Base-by-base conservation (phyloP, 2,113 vertebrate genomes). In the Lagenorhynchus albirostris region DNA sequence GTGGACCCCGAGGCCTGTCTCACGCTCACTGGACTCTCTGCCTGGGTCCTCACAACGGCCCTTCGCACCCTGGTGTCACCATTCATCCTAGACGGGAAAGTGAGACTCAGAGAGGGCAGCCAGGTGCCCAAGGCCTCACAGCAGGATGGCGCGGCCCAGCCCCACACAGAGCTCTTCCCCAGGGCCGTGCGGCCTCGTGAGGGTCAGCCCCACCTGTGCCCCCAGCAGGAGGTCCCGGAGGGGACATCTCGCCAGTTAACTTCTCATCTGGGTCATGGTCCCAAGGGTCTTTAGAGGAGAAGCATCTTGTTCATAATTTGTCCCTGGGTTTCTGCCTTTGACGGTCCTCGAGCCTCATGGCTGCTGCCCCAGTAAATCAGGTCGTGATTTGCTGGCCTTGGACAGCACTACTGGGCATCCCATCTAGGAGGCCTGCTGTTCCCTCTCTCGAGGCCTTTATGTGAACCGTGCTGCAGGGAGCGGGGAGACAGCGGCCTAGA, bases 1-100 rank as follows among this genome's bases (percentile, higher is more conserved):
- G 0, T 6, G 12, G 31, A 44, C 33, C 53, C 31, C 0, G 0
- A 6, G 38, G 14, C 63, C 63, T 3, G 14, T 62, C 74, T 70
- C 31, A 2, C 14, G 11, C 18, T 50, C 0, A 0, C 13, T 38
- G 5, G 5, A 38, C 38, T 47, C 3, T 87, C 14, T 70, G 38
- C 25, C 55, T 25, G 25, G 3, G 33, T 26, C 33, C 5, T 63
- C n/a, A 31, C 2, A 0, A 7, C 1, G 15, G 41, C 65, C 55
- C 41, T 50, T 50, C 1, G 13, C 25, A 3, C 38, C 1, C 6
- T 29, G 55, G 26, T 4, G 2, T 31, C 89, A 29, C 26, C 13
- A 12, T 29, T 17, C 0, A 0, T 47, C 29, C 15, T 58, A 6
- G 68, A 44, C 4, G 36, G 31, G n/a, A 62, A 50, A 23, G 79